Percentiles rank a stretch among this genome's conserved stretches.
phyloP scores from a whole-genome alignment of 2,797 vertebrate species.

The Myotis daubentonii region DNA sequence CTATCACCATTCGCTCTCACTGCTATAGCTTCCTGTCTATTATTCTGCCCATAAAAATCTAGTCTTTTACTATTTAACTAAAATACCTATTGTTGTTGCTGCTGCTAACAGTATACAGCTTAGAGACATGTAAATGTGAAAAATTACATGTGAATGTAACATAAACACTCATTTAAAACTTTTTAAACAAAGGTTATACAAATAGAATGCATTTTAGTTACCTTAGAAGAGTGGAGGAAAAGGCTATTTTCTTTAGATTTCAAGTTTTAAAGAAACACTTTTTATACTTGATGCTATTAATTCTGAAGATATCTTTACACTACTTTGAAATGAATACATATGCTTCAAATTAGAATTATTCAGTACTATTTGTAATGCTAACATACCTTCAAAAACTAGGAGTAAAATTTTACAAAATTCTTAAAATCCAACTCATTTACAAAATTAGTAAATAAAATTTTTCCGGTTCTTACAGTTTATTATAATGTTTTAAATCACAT shows the following conservation, averaged over 20 bases:
- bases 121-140: neutral
- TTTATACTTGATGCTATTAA: conserved; percentile 1
- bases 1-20: neutral
- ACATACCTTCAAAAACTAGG: conserved; percentile 56
- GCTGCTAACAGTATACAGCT: neutral
- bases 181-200: neutral
- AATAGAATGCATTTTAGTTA: conserved; percentile 7
- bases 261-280: conserved; percentile 28
- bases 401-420: conserved; percentile 78
- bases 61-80: neutral
- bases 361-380: neutral
- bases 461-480: conserved; percentile 46
- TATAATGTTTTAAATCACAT: conserved; percentile 55
- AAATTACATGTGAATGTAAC: neutral
- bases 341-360: neutral
- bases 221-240: neutral
- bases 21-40: neutral
- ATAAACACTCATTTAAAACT: neutral
- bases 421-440: conserved; percentile 62
- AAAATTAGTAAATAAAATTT: conserved; percentile 74
- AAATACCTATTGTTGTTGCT: neutral
- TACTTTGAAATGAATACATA: neutral
- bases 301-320: neutral
- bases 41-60: neutral
- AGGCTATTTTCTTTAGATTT: neutral